Conservation (phyloP, 2,113 vertebrate species). For the Epinephelus cyanopodus region DNA sequence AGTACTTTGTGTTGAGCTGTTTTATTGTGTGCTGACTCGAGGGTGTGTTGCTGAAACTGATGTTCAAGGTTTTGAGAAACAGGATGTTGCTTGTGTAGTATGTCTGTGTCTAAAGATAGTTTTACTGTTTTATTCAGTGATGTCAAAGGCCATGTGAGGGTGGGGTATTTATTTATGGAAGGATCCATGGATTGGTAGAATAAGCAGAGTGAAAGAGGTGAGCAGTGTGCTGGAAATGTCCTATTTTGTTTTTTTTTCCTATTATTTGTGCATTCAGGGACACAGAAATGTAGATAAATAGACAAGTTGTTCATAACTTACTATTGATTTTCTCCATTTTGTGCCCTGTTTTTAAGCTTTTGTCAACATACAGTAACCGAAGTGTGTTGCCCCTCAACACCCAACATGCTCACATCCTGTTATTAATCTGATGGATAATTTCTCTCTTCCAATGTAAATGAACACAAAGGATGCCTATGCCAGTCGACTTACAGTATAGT, state of each 20-base stretch:
- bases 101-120: conserved; percentile 54
- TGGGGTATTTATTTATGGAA: conserved; percentile 82
- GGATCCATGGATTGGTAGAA: conserved; percentile 23
- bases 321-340: conserved; percentile 29
- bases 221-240: conserved; percentile 49
- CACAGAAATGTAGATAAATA: conserved; percentile 11
- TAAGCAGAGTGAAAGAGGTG: conserved; percentile 13
- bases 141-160: conserved; percentile 49
- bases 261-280: conserved; percentile 42
- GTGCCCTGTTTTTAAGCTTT: conserved; percentile 37
- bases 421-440: conserved; percentile 8
- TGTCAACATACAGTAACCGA: conserved; percentile 30
- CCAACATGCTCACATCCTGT: conserved; percentile 19
- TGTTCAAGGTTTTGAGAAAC: conserved; percentile 32
- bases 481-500: conserved; percentile 45
- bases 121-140: conserved; percentile 40
- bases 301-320: conserved; percentile 19
- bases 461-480: conserved; percentile 27
- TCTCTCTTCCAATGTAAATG: conserved; percentile 26
- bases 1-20: conserved; percentile 25
- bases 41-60: conserved; percentile 39
- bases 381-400: conserved; percentile 22
- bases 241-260: conserved; percentile 19
- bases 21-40: conserved; percentile 28
- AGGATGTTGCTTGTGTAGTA: conserved; percentile 38